Percentiles rank a stretch among this genome's conserved stretches.
phyloP scores from a whole-genome alignment of 2,797 vertebrate genomes.

The Atherinosoma microstoma region DNA sequence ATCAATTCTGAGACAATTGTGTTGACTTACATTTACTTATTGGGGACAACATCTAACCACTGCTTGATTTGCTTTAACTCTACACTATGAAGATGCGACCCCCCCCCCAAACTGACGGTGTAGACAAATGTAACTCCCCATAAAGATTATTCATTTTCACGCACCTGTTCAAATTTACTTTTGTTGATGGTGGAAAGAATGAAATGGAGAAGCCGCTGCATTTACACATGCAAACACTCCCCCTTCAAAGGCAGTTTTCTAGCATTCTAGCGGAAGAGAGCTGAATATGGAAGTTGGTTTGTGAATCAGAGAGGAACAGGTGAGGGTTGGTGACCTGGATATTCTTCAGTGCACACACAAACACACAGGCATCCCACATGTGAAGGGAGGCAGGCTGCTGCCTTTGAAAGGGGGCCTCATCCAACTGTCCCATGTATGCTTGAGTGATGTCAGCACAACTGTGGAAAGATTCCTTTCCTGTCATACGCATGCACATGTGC shows the following conservation, averaged over 20 bases:
- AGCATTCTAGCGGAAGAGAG: slow-evolving; percentile 43
- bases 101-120: neutral
- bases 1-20: neutral
- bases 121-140: neutral
- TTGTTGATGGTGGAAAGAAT: slow-evolving; percentile 31
- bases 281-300: slow-evolving; percentile 46
- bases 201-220: slow-evolving; percentile 24
- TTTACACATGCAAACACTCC: slow-evolving; percentile 19
- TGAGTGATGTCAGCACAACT: slow-evolving; percentile 76
- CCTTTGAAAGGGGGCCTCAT: slow-evolving; percentile 70
- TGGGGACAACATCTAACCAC: neutral
- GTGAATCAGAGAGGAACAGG: slow-evolving; percentile 62
- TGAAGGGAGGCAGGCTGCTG: slow-evolving; percentile 59
- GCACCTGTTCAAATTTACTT: slow-evolving; percentile 40
- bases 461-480: slow-evolving; percentile 82
- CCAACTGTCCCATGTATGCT: slow-evolving; percentile 75
- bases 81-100: too few species aligned
- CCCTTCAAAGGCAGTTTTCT: slow-evolving; percentile 5
- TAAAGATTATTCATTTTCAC: neutral
- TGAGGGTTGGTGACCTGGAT: slow-evolving; percentile 52
- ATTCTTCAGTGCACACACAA: slow-evolving; percentile 22
- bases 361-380: slow-evolving; percentile 62
- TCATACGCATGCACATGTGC: slow-evolving; percentile 41
- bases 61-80: neutral
- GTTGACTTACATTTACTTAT: neutral